Evolutionary conservation across 1,140 invertebrate genomes (phyloP).

Genomic region (Parapsyche elsis): DNA sequence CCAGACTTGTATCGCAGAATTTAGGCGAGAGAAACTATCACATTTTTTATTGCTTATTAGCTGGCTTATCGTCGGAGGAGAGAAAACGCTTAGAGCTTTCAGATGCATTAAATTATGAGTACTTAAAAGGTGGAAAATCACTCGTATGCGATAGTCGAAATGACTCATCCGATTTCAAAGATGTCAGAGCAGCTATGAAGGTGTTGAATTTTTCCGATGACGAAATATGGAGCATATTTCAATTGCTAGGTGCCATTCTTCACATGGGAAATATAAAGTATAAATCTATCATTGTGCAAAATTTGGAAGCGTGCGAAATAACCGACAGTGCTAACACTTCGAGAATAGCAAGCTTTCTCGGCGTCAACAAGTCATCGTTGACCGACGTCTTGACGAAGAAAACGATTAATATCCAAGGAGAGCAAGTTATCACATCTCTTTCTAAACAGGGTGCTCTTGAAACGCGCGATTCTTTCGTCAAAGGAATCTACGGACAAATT

Average conservation of each 20-base stretch:
- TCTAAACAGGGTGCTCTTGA: constrained; percentile 80
- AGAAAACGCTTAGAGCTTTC: constrained; percentile 81
- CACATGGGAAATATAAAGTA: constrained; percentile 93
- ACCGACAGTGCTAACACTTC: constrained; percentile 73
- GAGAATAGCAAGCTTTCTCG: constrained; percentile 76
- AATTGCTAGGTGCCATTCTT: constrained; percentile 84
- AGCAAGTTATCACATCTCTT: constrained; percentile 81
- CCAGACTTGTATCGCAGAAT: constrained; percentile 89
- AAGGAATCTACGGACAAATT: constrained; percentile 91
- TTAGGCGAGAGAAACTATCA: constrained; percentile 95
- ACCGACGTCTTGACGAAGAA: constrained; percentile 86
- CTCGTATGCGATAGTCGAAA: constrained; percentile 82
- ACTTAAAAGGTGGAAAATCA: constrained; percentile 81
- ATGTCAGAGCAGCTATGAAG: constrained; percentile 91
- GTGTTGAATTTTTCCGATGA: constrained; percentile 88
- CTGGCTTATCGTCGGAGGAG: constrained; percentile 83
- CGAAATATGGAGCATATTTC: constrained; percentile 87
- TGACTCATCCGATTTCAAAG: constrained; percentile 85
- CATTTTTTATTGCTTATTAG: constrained; percentile 94
- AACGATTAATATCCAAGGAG: constrained; percentile 89
- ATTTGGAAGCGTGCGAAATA: constrained; percentile 86
- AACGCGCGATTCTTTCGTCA: constrained; percentile 91
- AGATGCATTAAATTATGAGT: constrained; percentile 80
- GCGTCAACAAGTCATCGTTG: constrained; percentile 75
- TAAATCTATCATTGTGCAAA: constrained; percentile 78